phyloP scores from a whole-genome alignment of 2,113 vertebrate genomes.

The Oxyura jamaicensis region DNA sequence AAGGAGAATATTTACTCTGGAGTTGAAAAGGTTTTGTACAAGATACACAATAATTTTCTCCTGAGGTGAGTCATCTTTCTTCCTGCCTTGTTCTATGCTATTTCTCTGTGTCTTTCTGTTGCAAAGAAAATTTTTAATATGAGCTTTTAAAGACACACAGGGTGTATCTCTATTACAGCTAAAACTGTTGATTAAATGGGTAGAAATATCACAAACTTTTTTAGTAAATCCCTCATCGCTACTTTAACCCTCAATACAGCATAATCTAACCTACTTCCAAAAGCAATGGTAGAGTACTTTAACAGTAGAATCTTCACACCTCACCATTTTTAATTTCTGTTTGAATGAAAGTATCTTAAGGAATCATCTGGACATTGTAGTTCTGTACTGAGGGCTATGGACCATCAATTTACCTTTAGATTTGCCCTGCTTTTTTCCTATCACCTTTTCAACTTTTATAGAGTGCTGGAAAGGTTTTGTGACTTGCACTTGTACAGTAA shows the following conservation, averaged over 20 bases:
- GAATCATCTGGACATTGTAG: background rate
- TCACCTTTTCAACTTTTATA: background rate
- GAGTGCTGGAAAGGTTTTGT: background rate
- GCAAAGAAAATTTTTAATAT: background rate
- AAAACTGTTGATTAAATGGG: background rate
- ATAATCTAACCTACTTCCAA: background rate
- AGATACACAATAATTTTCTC: constrained; percentile 19
- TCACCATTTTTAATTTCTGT: background rate
- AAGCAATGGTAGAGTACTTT: background rate
- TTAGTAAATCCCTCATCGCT: background rate
- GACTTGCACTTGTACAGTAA: background rate
- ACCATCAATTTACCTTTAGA: background rate
- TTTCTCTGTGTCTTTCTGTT: background rate
- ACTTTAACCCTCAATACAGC: background rate
- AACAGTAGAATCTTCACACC: background rate
- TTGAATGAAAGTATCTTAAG: background rate
- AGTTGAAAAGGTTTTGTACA: constrained; percentile 19
- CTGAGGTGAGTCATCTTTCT: background rate
- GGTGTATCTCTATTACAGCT: background rate
- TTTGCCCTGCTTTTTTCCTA: background rate
- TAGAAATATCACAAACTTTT: background rate
- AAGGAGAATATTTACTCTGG: background rate
- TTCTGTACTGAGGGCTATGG: background rate
- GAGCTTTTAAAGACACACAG: background rate
- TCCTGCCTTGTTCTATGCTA: background rate